Base-by-base conservation (phyloP, 1,140 invertebrate genomes). In the Neodiprion virginianus region DNA sequence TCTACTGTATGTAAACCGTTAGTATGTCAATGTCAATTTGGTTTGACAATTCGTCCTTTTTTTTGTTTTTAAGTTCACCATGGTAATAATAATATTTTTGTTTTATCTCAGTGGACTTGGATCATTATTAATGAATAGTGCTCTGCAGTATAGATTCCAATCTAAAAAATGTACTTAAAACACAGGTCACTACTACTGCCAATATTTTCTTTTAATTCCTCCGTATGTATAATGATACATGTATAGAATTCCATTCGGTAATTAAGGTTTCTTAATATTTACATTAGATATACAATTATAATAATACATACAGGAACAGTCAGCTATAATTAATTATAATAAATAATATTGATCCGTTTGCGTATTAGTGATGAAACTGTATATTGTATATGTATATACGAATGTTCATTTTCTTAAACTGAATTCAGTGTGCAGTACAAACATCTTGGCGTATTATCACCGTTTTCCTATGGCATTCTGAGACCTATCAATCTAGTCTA, bases 261-360 rank as follows among this genome's bases (percentile, higher is more conserved):
- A 81, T 76, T 71, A 80, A 82, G 76, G 73, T 74, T 72, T 77
- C 53, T 61, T 61, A 78, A 82, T 86, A 88, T 86, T 84, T 88
- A 87, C 85, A 88, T 78, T 53, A 81, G 11, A 88, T 88, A 83
- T 88, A 87, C 84, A 85, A 77, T 75, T 74, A 75, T 79, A 77
- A 81, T 79, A 79, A 79, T 81, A 81, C 81, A 83, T 82, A 79
- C 78, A 87, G 83, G 83, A 86, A 86, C 84, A 81, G 78, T 86
- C 79, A 86, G 79, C 81, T 84, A 82, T 78, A 69, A 61, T 61
- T 61, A 61, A 61, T 40, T 40, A 40, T 61, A 61, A 61, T 61
- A 61, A 61, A 14, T 61, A 5, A 61, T 61, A 61, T 61, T 17
- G n/a, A 61, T 61, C n/a, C 53, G 11, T 61, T 61, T 14, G 11